Conservation (phyloP, 2,797 vertebrate species). For the Chromobotia macracanthus region DNA sequence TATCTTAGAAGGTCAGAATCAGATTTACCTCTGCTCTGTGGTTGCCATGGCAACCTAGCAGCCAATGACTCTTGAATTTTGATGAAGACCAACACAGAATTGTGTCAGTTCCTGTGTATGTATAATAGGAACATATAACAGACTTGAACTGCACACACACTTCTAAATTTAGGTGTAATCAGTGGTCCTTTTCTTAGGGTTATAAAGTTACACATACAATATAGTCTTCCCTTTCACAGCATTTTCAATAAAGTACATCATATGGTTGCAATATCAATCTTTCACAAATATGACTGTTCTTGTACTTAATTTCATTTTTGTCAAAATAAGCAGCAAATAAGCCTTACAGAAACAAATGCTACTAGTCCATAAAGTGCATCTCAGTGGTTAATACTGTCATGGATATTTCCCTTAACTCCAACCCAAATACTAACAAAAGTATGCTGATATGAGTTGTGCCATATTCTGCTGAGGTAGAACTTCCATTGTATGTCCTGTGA, state of each 20-base stretch:
- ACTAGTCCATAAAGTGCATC: conserved; percentile 56
- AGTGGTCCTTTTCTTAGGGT: conserved; percentile 19
- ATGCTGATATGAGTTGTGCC: conserved; percentile 24
- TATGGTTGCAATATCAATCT: not conserved
- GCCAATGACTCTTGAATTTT: conserved; percentile 18
- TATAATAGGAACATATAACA: conserved; percentile 9
- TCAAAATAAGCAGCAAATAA: conserved; percentile 40
- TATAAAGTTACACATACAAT: not conserved
- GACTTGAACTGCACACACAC: not conserved
- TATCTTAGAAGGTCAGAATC: conserved; percentile 23
- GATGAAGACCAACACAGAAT: conserved; percentile 22
- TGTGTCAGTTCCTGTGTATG: conserved; percentile 20
- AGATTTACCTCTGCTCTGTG: conserved; percentile 37
- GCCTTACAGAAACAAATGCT: conserved; percentile 40
- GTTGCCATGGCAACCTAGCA: conserved; percentile 28
- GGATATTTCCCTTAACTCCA: conserved; percentile 16
- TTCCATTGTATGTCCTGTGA: conserved; percentile 32
- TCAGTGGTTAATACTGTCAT: conserved; percentile 57
- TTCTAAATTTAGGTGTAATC: conserved; percentile 12
- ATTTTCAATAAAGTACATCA: not conserved
- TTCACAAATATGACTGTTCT: no score
- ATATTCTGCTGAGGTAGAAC: conserved; percentile 56
- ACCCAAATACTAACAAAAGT: conserved; percentile 13
- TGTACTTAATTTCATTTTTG: conserved; percentile 1
- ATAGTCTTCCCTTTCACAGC: conserved; percentile 11